A percentile compares a stretch with the other conserved stretches of the same genome.
phyloP scores from a whole-genome alignment of 2,888 invertebrate genomes.

The Dilophus febrilis region DNA sequence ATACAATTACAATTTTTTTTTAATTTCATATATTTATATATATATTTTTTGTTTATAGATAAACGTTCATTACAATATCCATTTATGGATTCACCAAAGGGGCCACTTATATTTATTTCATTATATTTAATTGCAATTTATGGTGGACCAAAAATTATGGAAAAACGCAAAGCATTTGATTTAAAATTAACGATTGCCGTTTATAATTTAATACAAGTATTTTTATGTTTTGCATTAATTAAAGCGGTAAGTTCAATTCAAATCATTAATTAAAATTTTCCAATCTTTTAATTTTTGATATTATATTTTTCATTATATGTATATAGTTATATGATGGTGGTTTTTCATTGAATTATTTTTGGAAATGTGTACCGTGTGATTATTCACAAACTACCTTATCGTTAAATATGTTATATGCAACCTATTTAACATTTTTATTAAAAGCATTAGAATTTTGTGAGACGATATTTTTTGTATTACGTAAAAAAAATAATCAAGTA shows the following conservation, averaged over 20 bases:
- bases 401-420: constrained; percentile 20
- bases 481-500: constrained; percentile 54
- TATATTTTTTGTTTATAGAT: not conserved
- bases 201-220: constrained; percentile 48
- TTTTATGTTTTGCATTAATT: constrained; percentile 36
- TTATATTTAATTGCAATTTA: constrained; percentile 18
- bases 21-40: too few relatives aligned
- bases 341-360: not conserved
- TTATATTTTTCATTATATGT: not conserved
- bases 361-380: not conserved
- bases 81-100: constrained; percentile 12
- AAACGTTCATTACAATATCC: constrained; percentile 3
- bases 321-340: not conserved
- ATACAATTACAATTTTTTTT: too few relatives aligned
- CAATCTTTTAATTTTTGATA: too few relatives aligned
- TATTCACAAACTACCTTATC: constrained; percentile 9
- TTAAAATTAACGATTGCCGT: constrained; percentile 36
- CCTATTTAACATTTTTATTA: constrained; percentile 45
- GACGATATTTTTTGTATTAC: constrained; percentile 51
- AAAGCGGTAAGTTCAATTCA: constrained; percentile 40
- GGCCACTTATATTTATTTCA: constrained; percentile 14
- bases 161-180: constrained; percentile 39
- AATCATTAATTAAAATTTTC: too few relatives aligned
- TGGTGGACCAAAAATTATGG: constrained; percentile 37
- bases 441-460: constrained; percentile 50